Evolutionary conservation across 2,888 invertebrate species (phyloP), one percentile per base, ranked within the genome.

Genomic region (Camptogramma bilineatum): DNA sequence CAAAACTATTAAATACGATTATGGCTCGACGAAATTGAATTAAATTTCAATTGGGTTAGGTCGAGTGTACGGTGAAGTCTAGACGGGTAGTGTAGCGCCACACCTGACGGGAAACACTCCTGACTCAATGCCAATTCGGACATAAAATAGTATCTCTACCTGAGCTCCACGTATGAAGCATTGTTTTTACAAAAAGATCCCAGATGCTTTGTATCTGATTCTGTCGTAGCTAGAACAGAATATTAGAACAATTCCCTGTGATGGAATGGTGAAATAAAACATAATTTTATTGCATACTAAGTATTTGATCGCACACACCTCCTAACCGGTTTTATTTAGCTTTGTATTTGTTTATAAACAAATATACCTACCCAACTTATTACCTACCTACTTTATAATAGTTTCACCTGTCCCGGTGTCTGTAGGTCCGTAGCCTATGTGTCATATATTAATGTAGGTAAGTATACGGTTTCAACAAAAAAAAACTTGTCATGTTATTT

Each of bases 1-100:
- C 76, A 76, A 83, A 81, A 86, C 84, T 85, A 80, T 81, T 81
- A 84, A 90, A 90, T 81, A 78, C 73, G 79, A 85, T 91, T 90
- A 88, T 81, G 82, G 76, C 69, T 74, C 73, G 72, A 71, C 65
- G 69, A 79, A 84, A 89, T 87, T 86, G 79, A 81, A 85, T 88
- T 85, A 83, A 79, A 85, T 82, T 84, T 81, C 77, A 83, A 84
- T 87, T 87, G 75, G 77, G 82, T 80, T 82, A 76, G 77, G 73
- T 77, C 68, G 64, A 64, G 70, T 72, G 67, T 64, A 68, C 71
- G 68, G 72, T 66, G 71, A 73, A 74, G 73, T 75, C 69, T 71
- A 71, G 70, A 68, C 64, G 64, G 71, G 39, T 52, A 52, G 42
- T 28, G 50, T 34, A 54, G 51, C 44, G 58, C 24, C 39, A 54